phyloP scores from a whole-genome alignment of 2,797 vertebrate genomes.

The Serranus cabrilla region DNA sequence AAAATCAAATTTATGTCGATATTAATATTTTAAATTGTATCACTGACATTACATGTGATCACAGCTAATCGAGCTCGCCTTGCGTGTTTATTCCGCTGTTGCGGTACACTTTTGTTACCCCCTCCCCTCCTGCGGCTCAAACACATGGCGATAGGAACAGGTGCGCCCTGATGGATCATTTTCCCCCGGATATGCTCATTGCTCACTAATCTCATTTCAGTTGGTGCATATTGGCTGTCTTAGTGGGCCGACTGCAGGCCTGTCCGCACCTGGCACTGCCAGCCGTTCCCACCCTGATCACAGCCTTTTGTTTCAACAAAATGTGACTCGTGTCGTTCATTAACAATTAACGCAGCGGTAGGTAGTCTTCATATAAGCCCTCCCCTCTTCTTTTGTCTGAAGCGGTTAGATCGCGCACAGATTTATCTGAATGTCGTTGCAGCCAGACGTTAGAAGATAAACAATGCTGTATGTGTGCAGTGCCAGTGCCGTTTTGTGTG shows the following conservation, averaged over 20 bases:
- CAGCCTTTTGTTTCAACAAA: slow-evolving; percentile 67
- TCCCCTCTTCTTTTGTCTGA: not conserved
- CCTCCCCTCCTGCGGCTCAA: slow-evolving; percentile 27
- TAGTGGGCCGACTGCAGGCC: not conserved
- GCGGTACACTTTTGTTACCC: not conserved
- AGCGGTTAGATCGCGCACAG: not conserved
- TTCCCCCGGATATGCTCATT: slow-evolving; percentile 13
- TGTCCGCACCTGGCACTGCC: slow-evolving; percentile 53
- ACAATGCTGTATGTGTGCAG: slow-evolving; percentile 47
- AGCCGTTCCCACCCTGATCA: slow-evolving; percentile 50
- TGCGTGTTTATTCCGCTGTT: slow-evolving; percentile 19
- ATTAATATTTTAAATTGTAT: not conserved
- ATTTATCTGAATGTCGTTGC: slow-evolving; percentile 4
- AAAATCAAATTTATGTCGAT: not conserved
- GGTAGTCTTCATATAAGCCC: not conserved
- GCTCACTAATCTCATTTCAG: slow-evolving; percentile 17
- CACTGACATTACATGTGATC: not conserved
- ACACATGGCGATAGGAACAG: slow-evolving; percentile 71
- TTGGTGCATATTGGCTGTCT: not conserved
- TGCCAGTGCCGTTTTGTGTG: slow-evolving; percentile 44
- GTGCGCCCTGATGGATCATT: slow-evolving; percentile 55
- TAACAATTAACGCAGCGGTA: not conserved
- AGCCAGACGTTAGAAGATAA: slow-evolving; percentile 23
- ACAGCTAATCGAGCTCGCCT: not conserved
- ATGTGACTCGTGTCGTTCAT: slow-evolving; percentile 9